Base-by-base conservation (phyloP, 1,140 invertebrate genomes). In the Episyrphus balteatus region DNA sequence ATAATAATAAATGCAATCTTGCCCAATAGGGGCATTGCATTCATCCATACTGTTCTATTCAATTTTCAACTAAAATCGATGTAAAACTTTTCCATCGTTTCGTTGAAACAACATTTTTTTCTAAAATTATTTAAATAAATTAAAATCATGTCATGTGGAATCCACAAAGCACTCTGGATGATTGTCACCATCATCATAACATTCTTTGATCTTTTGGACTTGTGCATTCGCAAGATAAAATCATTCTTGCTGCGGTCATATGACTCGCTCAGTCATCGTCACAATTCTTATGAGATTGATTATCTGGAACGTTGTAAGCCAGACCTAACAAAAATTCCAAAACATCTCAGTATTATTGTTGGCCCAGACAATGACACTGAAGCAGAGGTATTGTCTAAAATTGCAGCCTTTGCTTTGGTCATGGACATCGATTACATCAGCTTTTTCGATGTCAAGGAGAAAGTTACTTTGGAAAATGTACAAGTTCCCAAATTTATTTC, bases 231-330 rank as follows among this genome's bases (percentile, higher is more conserved):
- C 21, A 26, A 26, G 8, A 5, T 64, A 11, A 51, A 62, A 51
- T 56, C 61, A 36, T 38, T 61, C 33, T 43, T 42, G 5, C 15
- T 44, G n/a, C 48, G 53, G 59, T 65, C 62, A 65, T 65, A 65
- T 65, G 62, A 65, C 60, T 53, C 19, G 47, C 44, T 39, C 18
- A 18, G 44, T 39, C 50, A 41, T 47, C 50, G 51, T 53, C 56
- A 54, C 53, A 58, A 44, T 47, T 46, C 12, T 42, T 26, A 49
- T 21, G 57, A 58, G 37, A 34, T 52, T 17, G 44, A 51, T 30
- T 48, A 51, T 36, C 49, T 58, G 11, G 47, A 54, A 17, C 31
- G 48, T 1, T 58, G 56, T 45, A 53, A 52, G 36, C 42, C 41
- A 36, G 50, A 59, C 36, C 47, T 66, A 21, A 57, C 52, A n/a